These are phyloP conservation scores for Drepanosiphum platanoidis DNA, from an alignment of 2,888 invertebrate species.

Conservation along the genomic window DNA sequence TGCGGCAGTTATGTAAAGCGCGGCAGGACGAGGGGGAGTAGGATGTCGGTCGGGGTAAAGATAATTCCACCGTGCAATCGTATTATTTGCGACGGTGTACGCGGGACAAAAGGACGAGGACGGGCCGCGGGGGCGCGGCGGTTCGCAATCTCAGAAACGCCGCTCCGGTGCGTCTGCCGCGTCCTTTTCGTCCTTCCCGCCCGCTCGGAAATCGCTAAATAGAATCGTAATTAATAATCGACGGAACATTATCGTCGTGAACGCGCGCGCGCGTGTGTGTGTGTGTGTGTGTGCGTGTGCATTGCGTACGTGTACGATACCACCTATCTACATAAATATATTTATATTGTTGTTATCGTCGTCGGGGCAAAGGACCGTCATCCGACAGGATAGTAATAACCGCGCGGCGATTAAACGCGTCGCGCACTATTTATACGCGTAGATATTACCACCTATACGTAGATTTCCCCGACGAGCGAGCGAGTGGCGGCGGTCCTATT, in stretches of 20 bases:
- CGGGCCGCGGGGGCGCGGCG: neutral
- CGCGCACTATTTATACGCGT: neutral
- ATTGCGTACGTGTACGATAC: no score
- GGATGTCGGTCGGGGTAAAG: neutral
- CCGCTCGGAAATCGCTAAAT: neutral
- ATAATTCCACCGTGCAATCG: slow-evolving; percentile 5
- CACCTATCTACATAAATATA: no score
- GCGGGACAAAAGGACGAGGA: neutral
- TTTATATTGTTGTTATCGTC: no score
- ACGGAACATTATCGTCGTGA: neutral
- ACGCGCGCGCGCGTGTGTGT: neutral
- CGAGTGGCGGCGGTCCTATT: no score
- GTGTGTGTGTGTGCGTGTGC: neutral
- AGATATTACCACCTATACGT: neutral
- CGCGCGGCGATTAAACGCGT: neutral
- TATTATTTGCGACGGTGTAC: neutral
- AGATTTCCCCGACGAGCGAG: neutral
- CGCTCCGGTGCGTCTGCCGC: neutral
- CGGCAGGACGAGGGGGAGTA: neutral
- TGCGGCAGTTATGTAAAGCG: neutral
- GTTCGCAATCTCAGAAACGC: neutral
- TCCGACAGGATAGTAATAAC: neutral
- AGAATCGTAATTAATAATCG: neutral
- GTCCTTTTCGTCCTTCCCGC: neutral
- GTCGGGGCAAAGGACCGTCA: no score